Base-by-base conservation (phyloP, 1,140 invertebrate species). In the Leptonema lineaticorne region DNA sequence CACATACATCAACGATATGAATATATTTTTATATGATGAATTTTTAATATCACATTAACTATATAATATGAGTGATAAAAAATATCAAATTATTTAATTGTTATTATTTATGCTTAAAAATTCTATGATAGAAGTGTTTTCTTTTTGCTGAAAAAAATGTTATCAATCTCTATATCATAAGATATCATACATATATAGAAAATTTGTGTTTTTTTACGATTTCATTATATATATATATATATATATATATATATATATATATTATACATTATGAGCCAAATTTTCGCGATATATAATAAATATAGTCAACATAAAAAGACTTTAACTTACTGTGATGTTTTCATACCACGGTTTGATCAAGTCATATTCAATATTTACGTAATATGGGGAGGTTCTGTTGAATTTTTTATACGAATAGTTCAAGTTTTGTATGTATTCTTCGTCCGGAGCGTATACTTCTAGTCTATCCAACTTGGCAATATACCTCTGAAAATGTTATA, bases 311-410 rank as follows among this genome's bases (percentile, higher is more conserved):
- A 53, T 3, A 22, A 6, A 53, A 26, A 6, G 9, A 2, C 9
- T 62, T 2, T 20, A 50, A 33, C 18, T 50, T 64, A 64, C 62
- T n/a, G 62, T 29, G n/a, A 64, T 26, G n/a, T 64, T 64, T 20
- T 27, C 22, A 28, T 50, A 37, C 62, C 62, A 64, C 2, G 45
- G 18, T 64, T 64, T 64, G 0, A 64, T 14, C 1, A 64, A 20
- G 20, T 64, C 46, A 27, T 64, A 64, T 64, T 64, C 62, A 29
- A 64, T 64, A 27, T 64, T 64, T 28, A 64, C 46, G 26, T 50
- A 64, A 29, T 64, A 64, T 14, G 62, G 62, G 7, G 62, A 64
- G 11, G 62, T 50, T 30, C 62, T 64, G 29, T 64, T 64, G 14
- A 20, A 27, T 64, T 33, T 46, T 26, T 64, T 64, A 18, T 64